phyloP scores from a whole-genome alignment of 1,140 invertebrate genomes.

The Himalopsyche phryganea region DNA sequence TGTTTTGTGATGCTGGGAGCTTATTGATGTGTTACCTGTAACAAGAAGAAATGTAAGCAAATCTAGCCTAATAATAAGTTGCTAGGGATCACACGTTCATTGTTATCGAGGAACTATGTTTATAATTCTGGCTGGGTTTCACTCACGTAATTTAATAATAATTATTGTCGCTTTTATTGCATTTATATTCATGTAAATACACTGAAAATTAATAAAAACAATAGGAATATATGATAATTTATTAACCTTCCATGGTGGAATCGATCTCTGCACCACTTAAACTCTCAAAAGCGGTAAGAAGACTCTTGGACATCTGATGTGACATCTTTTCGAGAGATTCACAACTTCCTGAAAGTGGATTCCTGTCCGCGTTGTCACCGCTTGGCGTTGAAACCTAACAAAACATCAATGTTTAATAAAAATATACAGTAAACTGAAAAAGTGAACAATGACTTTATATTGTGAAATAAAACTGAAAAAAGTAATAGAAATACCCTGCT shows the following conservation, averaged over 20 bases:
- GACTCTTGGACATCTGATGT: slow-evolving; percentile 66
- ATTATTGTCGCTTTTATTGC: too few relatives aligned
- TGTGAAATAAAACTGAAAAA: neutral
- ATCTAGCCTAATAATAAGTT: neutral
- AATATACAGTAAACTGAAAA: too few relatives aligned
- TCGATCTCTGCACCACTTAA: slow-evolving; percentile 62
- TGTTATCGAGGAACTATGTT: too few relatives aligned
- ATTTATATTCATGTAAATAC: too few relatives aligned
- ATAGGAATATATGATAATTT: too few relatives aligned
- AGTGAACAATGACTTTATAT: too few relatives aligned
- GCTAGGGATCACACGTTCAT: too few relatives aligned
- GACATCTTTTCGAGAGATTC: slow-evolving; percentile 71
- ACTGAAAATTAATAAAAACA: too few relatives aligned
- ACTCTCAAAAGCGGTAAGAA: slow-evolving; percentile 76
- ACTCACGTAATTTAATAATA: too few relatives aligned
- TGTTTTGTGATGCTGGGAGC: slow-evolving; percentile 31
- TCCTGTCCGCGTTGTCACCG: slow-evolving; percentile 67
- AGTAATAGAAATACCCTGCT: neutral
- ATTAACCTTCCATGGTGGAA: slow-evolving; percentile 36
- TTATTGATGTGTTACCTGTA: slow-evolving; percentile 29
- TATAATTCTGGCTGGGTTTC: too few relatives aligned
- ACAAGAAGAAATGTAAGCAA: neutral
- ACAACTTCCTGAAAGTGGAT: slow-evolving; percentile 65
- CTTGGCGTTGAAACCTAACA: slow-evolving; percentile 65
- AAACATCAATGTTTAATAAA: slow-evolving; percentile 18